Conservation (phyloP, 1,140 invertebrate species). For the Myzus persicae region DNA sequence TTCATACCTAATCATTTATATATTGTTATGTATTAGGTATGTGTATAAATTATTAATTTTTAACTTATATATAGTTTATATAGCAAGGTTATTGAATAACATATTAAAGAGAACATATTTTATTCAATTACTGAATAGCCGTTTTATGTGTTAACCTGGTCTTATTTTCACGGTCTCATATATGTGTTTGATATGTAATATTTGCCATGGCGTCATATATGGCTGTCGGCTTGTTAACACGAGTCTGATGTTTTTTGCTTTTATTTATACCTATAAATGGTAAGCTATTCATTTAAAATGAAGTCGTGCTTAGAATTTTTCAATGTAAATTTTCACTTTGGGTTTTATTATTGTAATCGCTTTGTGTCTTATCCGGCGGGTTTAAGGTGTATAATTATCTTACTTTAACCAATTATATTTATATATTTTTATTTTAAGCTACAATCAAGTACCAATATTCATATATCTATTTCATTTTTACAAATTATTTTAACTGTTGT, state of each 20-base stretch:
- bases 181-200: slow-evolving; percentile 26
- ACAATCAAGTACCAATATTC: slow-evolving; percentile 17
- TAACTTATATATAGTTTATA: background rate
- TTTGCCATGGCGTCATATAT: slow-evolving; percentile 45
- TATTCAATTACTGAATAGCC: slow-evolving; percentile 23
- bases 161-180: slow-evolving; percentile 45
- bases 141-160: slow-evolving; percentile 42
- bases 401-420: slow-evolving; percentile 51
- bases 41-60: background rate
- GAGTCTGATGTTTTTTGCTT: background rate
- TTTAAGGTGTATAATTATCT: slow-evolving; percentile 56
- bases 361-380: slow-evolving; percentile 34
- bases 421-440: slow-evolving; percentile 7
- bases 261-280: slow-evolving; percentile 35
- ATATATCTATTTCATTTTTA: slow-evolving; percentile 20
- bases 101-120: background rate
- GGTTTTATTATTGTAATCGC: slow-evolving; percentile 29
- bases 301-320: slow-evolving; percentile 1
- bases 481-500: slow-evolving; percentile 3
- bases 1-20: background rate
- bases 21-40: background rate
- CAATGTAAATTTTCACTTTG: slow-evolving; percentile 7
- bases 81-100: slow-evolving; percentile 5
- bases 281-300: background rate
- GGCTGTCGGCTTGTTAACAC: slow-evolving; percentile 33